Evolutionary conservation across 2,113 vertebrate genomes (phyloP), one percentile per base, ranked within the genome.

Genomic region (Pithys albifrons): DNA sequence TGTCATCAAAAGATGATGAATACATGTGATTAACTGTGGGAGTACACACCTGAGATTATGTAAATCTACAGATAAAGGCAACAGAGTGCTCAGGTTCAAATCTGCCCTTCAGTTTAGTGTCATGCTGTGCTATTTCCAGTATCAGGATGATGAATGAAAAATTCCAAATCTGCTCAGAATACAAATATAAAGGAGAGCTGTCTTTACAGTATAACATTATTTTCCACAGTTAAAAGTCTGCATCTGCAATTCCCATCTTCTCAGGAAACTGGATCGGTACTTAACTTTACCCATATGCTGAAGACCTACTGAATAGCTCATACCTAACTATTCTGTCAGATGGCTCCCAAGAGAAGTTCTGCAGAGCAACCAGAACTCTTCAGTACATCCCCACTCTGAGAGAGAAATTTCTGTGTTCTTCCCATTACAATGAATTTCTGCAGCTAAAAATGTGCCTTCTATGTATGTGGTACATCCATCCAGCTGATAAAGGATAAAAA

Each of bases 1-100:
- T 88, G 75, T 77, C 95, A 86, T 52, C 64, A 52, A 59, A 67
- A 88, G 46, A 48, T 91, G 86, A 96, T 94, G 69, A 94, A 97
- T 96, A 81, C 18, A 14, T 74, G 65, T 46, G 95, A 96, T 95
- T 95, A 95, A 84, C 35, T 72, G 48, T 28, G 80, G 54, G 35
- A 94, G 18, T 72, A 80, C 52, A 49, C 81, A 89, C 11, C 12
- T 1, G 1, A 92, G 23, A 92, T 79, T 78, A 92, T 59, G 74
- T 80, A 91, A 93, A 85, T 78, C 76, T 86, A 70, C 48, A 84
- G 41, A 91, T 4, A 82, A 91, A 94, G 52, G 45, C 72, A 69
- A 13, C 72, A 49, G 59, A 77, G 59, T 10, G 54, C 55, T 91
- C 25, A 33, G 14, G 59, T 94, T 71, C 78, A 82, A 89, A 57